Conservation (phyloP, 2,113 vertebrate genomes). For the Elaphurus davidianus region DNA sequence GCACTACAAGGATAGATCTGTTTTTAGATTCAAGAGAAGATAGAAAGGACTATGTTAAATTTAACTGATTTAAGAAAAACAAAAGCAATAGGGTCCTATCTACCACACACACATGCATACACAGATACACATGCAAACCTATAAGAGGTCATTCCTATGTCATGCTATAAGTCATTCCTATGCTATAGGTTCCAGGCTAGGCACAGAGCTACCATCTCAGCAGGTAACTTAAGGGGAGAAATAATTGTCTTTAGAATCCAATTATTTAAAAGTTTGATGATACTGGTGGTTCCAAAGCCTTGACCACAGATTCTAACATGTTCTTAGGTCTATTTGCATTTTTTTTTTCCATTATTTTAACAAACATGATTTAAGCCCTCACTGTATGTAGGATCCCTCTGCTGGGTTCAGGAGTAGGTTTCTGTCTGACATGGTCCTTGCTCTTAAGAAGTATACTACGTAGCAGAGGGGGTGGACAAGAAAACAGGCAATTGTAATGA, state of each 20-base stretch:
- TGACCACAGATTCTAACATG: not conserved
- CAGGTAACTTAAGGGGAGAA: not conserved
- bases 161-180: rapidly evolving
- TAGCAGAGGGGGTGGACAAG: not conserved
- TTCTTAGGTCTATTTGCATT: not conserved
- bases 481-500: not conserved
- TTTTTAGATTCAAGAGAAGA: not conserved
- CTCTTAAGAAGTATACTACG: not conserved
- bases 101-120: not conserved
- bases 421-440: not conserved
- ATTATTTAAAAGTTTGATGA: not conserved
- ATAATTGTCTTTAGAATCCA: not conserved
- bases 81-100: not conserved
- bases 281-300: not conserved
- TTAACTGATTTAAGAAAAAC: not conserved
- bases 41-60: not conserved
- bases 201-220: not conserved
- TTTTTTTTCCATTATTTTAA: not conserved
- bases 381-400: not conserved
- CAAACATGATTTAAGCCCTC: not conserved
- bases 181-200: not conserved
- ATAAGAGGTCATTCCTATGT: not conserved
- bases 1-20: not conserved
- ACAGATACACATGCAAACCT: not conserved
- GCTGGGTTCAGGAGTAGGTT: not conserved